These are phyloP conservation scores for Ammodytes marinus DNA, from an alignment of 2,113 vertebrate species.

Conservation along the genomic window DNA sequence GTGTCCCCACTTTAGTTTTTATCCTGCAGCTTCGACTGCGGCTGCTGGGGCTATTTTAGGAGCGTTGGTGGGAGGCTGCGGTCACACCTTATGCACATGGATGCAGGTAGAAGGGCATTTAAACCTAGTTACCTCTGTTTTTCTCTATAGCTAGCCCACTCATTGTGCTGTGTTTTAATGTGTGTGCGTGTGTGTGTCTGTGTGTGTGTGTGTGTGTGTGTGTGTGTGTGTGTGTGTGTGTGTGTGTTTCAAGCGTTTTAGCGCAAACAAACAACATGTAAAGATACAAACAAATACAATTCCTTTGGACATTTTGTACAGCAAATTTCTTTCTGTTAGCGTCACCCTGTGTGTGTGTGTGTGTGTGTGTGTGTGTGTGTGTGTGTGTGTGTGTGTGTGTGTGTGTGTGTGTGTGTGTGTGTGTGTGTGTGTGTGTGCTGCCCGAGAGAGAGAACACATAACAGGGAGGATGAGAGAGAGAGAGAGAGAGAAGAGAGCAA, in stretches of 20 bases:
- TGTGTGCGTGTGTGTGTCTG: neutral
- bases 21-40: constrained; percentile 60
- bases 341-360: constrained; percentile 13
- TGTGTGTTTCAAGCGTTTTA: neutral
- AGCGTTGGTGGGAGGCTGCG: constrained; percentile 78
- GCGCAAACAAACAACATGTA: neutral
- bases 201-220: no score
- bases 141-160: neutral
- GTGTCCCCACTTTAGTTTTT: constrained; percentile 37
- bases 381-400: constrained; percentile 35
- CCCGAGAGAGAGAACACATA: constrained; percentile 42
- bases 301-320: constrained; percentile 23
- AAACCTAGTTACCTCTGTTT: constrained; percentile 24
- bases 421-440: constrained; percentile 31
- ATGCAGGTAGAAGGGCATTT: constrained; percentile 77
- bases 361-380: constrained; percentile 19
- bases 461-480: constrained; percentile 29
- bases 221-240: neutral
- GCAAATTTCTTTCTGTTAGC: constrained; percentile 28
- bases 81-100: constrained; percentile 79
- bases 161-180: neutral
- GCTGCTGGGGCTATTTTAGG: constrained; percentile 79
- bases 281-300: neutral
- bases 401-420: constrained; percentile 35
- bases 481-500: constrained; percentile 66